phyloP scores from a whole-genome alignment of 2,113 vertebrate genomes.

The Tauraco erythrolophus region DNA sequence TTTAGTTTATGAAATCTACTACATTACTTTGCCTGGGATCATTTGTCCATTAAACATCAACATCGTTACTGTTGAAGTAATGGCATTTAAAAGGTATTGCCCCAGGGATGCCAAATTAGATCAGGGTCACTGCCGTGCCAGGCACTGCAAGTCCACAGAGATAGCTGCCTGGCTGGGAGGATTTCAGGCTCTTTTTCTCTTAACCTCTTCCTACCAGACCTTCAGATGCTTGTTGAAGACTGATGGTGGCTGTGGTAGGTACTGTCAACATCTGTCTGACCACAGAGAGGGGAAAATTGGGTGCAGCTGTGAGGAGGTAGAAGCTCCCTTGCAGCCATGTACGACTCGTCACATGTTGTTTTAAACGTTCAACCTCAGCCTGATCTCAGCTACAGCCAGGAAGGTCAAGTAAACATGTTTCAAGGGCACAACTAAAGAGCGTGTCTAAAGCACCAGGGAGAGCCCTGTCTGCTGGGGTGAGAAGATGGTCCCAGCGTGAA shows the following conservation, averaged over 20 bases:
- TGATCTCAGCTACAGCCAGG: not conserved
- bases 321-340: fast-evolving
- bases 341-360: fast-evolving
- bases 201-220: not conserved
- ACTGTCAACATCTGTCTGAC: not conserved
- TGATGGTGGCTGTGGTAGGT: not conserved
- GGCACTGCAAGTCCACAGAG: not conserved
- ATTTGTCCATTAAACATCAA: not conserved
- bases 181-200: not conserved
- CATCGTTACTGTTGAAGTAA: not conserved
- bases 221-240: not conserved
- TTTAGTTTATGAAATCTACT: not conserved
- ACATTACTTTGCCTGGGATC: not conserved
- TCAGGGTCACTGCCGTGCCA: not conserved
- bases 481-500: not conserved
- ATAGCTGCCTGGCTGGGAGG: not conserved
- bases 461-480: not conserved
- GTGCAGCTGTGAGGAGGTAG: not conserved
- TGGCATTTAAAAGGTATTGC: not conserved
- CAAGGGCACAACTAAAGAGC: not conserved
- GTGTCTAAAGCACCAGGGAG: not conserved
- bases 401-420: not conserved
- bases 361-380: not conserved
- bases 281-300: fast-evolving
- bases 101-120: not conserved